A percentile compares a stretch with the other conserved stretches of the same genome.
These are phyloP conservation scores for Zaprionus capensis DNA, from an alignment of 1,140 invertebrate species.

Conservation along the genomic window DNA sequence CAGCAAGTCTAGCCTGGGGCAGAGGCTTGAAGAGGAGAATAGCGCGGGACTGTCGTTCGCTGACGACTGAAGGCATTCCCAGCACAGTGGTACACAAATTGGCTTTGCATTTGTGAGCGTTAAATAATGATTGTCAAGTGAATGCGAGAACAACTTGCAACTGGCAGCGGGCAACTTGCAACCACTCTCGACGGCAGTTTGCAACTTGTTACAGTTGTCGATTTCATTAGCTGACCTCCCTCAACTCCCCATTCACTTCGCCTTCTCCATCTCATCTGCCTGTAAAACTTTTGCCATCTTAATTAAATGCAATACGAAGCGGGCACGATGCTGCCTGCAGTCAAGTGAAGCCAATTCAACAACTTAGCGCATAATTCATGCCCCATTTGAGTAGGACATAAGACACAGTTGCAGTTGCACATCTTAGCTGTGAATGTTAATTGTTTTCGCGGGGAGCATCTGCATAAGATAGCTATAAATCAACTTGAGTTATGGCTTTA, in stretches of 20 bases:
- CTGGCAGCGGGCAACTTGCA: neutral
- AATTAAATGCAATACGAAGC: conserved; percentile 49
- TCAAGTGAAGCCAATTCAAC: conserved; percentile 2
- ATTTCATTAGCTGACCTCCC: conserved; percentile 54
- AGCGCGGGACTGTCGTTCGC: neutral
- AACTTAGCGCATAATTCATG: conserved; percentile 54
- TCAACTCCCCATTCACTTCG: neutral
- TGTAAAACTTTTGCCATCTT: conserved; percentile 53
- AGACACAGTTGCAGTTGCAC: conserved; percentile 1
- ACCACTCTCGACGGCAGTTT: neutral
- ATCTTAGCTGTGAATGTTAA: neutral
- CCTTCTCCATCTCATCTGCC: neutral
- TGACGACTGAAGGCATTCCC: conserved; percentile 49
- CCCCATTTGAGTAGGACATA: neutral
- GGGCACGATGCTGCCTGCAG: neutral
- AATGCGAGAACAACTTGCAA: conserved; percentile 40
- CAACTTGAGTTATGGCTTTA: neutral
- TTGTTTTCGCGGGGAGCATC: neutral
- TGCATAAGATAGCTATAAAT: neutral
- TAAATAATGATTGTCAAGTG: conserved; percentile 40
- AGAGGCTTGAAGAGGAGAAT: neutral
- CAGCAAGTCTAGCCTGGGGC: neutral
- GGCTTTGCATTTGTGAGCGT: conserved; percentile 37
- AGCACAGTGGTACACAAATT: conserved; percentile 44
- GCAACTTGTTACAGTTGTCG: conserved; percentile 38